A percentile compares a stretch with the other conserved stretches of the same genome.
These are phyloP conservation scores for Mellivora capensis DNA, from an alignment of 2,113 vertebrate genomes.

Conservation along the genomic window DNA sequence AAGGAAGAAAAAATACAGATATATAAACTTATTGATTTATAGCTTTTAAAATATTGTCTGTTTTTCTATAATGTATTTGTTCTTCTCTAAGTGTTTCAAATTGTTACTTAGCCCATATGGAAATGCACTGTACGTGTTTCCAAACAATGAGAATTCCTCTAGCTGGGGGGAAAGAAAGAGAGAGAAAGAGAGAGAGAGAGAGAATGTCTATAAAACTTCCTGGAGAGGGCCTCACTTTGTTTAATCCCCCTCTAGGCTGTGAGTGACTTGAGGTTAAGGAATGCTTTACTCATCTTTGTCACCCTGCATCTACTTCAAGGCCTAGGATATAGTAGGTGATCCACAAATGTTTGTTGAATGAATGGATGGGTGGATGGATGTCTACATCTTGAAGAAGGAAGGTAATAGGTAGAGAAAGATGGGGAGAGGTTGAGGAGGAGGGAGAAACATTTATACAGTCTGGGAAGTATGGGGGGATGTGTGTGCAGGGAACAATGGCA, in stretches of 20 bases:
- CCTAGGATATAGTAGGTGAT: no score
- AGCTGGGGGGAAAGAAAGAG: background rate
- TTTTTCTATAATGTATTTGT: slow-evolving; percentile 3
- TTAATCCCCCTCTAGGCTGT: background rate
- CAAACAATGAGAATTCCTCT: background rate
- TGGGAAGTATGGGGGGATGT: background rate
- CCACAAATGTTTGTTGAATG: background rate
- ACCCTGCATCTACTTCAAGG: background rate
- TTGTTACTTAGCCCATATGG: background rate
- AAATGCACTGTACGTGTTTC: background rate
- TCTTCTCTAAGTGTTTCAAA: slow-evolving; percentile 14
- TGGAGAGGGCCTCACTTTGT: background rate
- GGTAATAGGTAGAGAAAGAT: background rate
- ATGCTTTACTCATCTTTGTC: background rate
- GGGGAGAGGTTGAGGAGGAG: background rate
- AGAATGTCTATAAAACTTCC: background rate
- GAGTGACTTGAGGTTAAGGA: background rate
- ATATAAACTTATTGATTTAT: background rate
- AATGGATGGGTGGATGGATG: background rate
- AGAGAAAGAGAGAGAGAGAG: no score
- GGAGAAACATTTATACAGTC: background rate
- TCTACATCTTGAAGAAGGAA: background rate
- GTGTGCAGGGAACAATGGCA: background rate
- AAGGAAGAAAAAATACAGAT: background rate
- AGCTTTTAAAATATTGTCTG: background rate